Conservation (phyloP, 1,140 invertebrate species). For the Chironomus tepperi region DNA sequence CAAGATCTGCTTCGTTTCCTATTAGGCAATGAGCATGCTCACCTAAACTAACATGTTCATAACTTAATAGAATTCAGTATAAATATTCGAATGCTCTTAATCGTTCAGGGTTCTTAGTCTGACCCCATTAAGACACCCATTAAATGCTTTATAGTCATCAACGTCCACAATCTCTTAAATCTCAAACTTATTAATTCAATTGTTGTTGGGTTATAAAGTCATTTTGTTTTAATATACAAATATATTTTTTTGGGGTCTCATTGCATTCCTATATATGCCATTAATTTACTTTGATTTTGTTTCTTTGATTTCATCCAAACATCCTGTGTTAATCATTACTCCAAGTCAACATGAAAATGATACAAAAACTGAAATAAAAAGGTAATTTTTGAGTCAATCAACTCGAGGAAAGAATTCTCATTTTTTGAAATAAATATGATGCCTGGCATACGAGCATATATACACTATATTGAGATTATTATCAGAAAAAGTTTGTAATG, state of each 20-base stretch:
- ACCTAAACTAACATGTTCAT: too few species aligned
- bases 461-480: not conserved
- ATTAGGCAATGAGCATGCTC: too few species aligned
- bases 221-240: not conserved
- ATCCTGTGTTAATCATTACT: not conserved
- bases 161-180: too few species aligned
- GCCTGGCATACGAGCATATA: too few species aligned
- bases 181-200: too few species aligned
- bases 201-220: not conserved
- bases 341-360: not conserved
- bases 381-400: conserved; percentile 13
- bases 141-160: too few species aligned
- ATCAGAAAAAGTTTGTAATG: not conserved
- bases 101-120: too few species aligned
- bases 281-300: not conserved
- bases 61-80: too few species aligned
- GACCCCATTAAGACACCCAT: too few species aligned
- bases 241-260: not conserved
- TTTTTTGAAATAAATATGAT: not conserved
- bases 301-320: conserved; percentile 7
- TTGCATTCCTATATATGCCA: not conserved
- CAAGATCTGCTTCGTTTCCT: too few species aligned
- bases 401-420: not conserved
- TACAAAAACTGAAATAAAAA: not conserved
- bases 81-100: too few species aligned